Conservation (phyloP, 1,140 invertebrate species). For the Papilio xuthus region DNA sequence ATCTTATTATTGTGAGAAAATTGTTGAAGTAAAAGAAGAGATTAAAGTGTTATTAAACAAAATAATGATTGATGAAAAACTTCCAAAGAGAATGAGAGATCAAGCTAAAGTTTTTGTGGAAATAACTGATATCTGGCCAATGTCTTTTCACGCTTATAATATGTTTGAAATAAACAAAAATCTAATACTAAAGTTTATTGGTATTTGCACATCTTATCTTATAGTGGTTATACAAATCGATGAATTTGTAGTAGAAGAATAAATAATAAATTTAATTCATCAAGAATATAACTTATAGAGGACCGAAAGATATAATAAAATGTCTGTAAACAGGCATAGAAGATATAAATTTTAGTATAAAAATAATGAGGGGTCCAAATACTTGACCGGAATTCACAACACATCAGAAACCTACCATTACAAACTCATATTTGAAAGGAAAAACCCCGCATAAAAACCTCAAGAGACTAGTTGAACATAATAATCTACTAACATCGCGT, state of each 20-base stretch:
- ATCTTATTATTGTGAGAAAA: slow-evolving; percentile 53
- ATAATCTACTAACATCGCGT: background rate
- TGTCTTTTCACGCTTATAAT: slow-evolving; percentile 52
- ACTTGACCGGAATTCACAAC: slow-evolving; percentile 4
- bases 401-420: background rate
- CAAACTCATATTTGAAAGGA: background rate
- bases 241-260: background rate
- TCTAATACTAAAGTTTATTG: slow-evolving; percentile 59
- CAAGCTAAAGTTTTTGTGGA: slow-evolving; percentile 63
- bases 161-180: slow-evolving; percentile 60
- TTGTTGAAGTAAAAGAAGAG: slow-evolving; percentile 47
- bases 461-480: background rate
- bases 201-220: slow-evolving; percentile 57
- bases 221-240: slow-evolving; percentile 57
- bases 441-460: background rate
- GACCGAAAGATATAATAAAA: background rate
- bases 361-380: background rate
- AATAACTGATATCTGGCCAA: slow-evolving; percentile 53
- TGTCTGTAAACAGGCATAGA: background rate
- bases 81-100: slow-evolving; percentile 48
- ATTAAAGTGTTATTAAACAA: slow-evolving; percentile 55
- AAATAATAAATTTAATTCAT: background rate
- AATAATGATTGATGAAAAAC: slow-evolving; percentile 57
- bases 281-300: background rate
- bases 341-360: background rate